These are phyloP conservation scores for Blastobasis lacticolella DNA, from an alignment of 2,888 invertebrate species.

Conservation along the genomic window DNA sequence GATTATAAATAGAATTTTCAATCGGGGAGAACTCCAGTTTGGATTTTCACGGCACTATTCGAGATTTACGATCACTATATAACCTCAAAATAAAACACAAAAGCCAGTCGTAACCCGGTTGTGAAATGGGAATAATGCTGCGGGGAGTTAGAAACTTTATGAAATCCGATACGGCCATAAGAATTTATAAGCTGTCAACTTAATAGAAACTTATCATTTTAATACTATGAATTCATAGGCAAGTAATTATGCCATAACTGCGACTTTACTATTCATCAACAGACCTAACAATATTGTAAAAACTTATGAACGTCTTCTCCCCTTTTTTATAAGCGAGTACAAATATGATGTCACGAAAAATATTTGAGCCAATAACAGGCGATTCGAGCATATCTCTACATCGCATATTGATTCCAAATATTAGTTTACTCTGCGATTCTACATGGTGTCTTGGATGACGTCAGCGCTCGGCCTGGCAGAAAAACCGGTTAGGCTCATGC, in stretches of 20 bases:
- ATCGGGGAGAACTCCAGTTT: constrained; percentile 39
- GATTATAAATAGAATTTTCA: constrained; percentile 54
- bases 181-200: not conserved
- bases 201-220: not conserved
- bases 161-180: not conserved
- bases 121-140: not conserved
- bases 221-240: not conserved
- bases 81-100: constrained; percentile 29
- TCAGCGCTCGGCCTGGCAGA: constrained; percentile 43
- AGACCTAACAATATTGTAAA: no score
- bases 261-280: no score
- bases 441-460: constrained; percentile 30
- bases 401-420: not conserved
- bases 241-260: no score
- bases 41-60: constrained; percentile 40
- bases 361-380: not conserved
- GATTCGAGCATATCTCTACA: no score
- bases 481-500: constrained; percentile 62
- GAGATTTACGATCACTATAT: constrained; percentile 34
- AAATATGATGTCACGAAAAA: not conserved
- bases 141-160: constrained; percentile 8
- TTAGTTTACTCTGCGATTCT: not conserved
- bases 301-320: no score
- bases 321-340: no score
- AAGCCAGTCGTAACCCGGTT: constrained; percentile 17